Evolutionary conservation across 1,140 invertebrate species (phyloP).

Genomic region (Lucilia sericata): DNA sequence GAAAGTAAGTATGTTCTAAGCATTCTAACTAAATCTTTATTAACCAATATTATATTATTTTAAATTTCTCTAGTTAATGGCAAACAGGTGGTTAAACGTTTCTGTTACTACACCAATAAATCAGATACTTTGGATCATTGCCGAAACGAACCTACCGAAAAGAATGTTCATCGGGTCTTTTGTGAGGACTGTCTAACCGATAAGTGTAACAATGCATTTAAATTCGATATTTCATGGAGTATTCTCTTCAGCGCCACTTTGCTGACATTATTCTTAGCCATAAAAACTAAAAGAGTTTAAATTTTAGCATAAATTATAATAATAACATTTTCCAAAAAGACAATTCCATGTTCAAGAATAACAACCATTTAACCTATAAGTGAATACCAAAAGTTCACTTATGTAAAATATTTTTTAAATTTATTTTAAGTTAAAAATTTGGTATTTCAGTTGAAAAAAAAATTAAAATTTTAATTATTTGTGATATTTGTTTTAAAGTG

Average conservation of each 20-base stretch:
- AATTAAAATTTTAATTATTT: not conserved
- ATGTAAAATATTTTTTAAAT: no score
- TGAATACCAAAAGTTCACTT: not conserved
- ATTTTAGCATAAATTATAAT: not conserved
- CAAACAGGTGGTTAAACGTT: constrained; percentile 61
- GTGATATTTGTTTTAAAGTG: not conserved
- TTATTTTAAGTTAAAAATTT: no score
- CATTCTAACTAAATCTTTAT: not conserved
- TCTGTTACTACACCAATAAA: constrained; percentile 66
- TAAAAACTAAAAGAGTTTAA: not conserved
- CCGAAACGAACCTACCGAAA: constrained; percentile 59
- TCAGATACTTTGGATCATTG: constrained; percentile 61
- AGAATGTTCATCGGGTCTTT: constrained; percentile 63
- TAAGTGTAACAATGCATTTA: constrained; percentile 57
- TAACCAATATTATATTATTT: constrained; percentile 32
- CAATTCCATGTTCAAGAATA: not conserved
- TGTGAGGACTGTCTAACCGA: constrained; percentile 63
- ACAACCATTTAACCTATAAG: not conserved
- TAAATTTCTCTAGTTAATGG: constrained; percentile 55
- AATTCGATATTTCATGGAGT: not conserved
- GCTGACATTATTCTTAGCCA: not conserved
- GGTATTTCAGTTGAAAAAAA: no score
- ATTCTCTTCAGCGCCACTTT: not conserved
- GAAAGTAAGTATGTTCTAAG: constrained; percentile 53
- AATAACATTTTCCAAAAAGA: not conserved